A percentile compares a stretch with the other conserved stretches of the same genome.
phyloP scores from a whole-genome alignment of 2,797 vertebrate genomes.

The Poecilia velifera region DNA sequence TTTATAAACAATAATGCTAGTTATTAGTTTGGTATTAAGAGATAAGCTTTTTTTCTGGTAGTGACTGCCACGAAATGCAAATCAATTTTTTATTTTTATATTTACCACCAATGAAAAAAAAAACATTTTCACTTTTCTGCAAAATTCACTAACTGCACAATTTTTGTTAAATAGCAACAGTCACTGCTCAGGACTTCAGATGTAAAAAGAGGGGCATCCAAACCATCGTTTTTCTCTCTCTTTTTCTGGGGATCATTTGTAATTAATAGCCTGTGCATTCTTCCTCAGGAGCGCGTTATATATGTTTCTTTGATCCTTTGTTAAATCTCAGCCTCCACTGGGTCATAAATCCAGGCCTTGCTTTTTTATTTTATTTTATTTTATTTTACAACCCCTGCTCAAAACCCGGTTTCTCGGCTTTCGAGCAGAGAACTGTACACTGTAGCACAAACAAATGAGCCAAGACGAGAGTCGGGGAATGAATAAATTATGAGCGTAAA shows the following conservation, averaged over 20 bases:
- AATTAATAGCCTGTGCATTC: slow-evolving; percentile 24
- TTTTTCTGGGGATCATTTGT: slow-evolving; percentile 38
- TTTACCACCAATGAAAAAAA: no score
- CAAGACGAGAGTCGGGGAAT: slow-evolving; percentile 52
- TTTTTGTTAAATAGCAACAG: slow-evolving; percentile 20
- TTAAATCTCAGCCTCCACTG: slow-evolving; percentile 47
- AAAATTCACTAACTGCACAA: no score
- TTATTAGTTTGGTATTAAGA: no score
- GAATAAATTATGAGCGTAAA: slow-evolving; percentile 77
- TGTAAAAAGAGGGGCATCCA: slow-evolving; percentile 46
- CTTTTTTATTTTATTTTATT: slow-evolving; percentile 10
- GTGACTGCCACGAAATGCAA: no score
- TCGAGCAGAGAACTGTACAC: slow-evolving; percentile 46
- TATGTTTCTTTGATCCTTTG: slow-evolving; percentile 61
- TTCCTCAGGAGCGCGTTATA: slow-evolving; percentile 6
- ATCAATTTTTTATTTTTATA: no score
- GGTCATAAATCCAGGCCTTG: slow-evolving; percentile 45
- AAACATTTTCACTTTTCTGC: no score
- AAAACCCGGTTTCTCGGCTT: slow-evolving; percentile 61
- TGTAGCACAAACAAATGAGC: slow-evolving; percentile 59
- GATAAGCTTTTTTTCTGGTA: no score
- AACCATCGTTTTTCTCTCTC: slow-evolving; percentile 10
- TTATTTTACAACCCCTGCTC: slow-evolving; percentile 36
- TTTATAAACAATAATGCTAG: no score
- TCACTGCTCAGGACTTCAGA: slow-evolving; percentile 57